phyloP scores from a whole-genome alignment of 2,888 invertebrate species.

The Cephonodes hylas region DNA sequence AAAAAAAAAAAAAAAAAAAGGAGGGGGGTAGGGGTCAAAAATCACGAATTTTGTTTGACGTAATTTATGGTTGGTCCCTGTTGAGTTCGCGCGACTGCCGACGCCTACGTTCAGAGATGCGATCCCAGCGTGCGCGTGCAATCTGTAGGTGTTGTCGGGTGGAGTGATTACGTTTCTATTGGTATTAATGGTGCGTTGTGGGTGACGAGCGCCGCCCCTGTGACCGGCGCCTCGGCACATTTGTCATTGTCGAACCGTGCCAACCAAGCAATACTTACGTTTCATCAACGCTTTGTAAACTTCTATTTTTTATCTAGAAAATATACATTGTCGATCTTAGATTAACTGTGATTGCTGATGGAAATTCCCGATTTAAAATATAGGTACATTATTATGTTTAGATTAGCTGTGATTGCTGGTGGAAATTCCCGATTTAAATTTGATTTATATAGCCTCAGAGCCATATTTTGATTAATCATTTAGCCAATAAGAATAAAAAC shows the following conservation, averaged over 20 bases:
- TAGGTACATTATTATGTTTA: not conserved
- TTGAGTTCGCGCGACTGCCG: too few species aligned
- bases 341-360: not conserved
- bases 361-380: not conserved
- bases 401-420: too few species aligned
- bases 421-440: too few species aligned
- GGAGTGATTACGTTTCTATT: not conserved
- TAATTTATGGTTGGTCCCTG: too few species aligned
- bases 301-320: not conserved
- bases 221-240: not conserved
- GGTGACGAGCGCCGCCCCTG: not conserved
- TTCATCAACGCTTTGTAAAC: not conserved
- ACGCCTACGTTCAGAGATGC: too few species aligned
- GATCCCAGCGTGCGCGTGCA: too few species aligned
- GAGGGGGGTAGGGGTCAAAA: too few species aligned
- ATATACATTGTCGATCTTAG: not conserved
- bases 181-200: conserved; percentile 1
- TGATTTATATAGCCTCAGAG: too few species aligned
- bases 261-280: not conserved
- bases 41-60: too few species aligned
- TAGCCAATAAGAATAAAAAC: too few species aligned
- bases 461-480: too few species aligned
- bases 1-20: too few species aligned
- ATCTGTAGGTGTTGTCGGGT: not conserved
- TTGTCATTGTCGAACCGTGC: not conserved